A percentile compares a stretch with the other conserved stretches of the same genome.
These are phyloP conservation scores for Rhaphigaster nebulosa DNA, from an alignment of 2,888 invertebrate genomes.

Conservation along the genomic window DNA sequence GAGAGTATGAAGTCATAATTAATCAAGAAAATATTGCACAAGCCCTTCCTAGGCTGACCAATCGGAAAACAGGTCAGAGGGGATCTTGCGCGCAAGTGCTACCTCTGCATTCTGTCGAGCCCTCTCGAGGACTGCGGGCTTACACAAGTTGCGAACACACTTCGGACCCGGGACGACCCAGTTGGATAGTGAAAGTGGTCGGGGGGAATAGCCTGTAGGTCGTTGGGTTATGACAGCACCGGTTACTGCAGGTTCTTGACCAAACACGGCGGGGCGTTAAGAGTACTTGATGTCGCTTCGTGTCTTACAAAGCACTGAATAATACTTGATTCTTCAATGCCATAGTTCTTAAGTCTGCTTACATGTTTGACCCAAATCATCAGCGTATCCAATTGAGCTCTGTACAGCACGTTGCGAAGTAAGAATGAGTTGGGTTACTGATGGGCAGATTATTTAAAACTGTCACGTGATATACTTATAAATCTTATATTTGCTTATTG, in stretches of 20 bases:
- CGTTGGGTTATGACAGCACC: conserved; percentile 45
- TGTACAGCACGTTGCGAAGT: background rate
- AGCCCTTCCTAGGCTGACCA: background rate
- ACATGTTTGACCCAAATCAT: background rate
- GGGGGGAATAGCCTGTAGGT: conserved; percentile 44
- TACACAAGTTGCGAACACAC: background rate
- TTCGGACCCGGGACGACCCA: conserved; percentile 39
- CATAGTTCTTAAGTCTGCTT: background rate
- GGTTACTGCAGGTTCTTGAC: background rate
- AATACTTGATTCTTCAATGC: background rate
- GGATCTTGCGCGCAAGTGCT: background rate
- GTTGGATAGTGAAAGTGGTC: conserved; percentile 46
- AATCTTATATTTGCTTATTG: background rate
- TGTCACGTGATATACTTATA: background rate
- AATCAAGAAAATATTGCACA: conserved; percentile 25
- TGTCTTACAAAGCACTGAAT: background rate
- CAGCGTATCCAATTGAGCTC: background rate
- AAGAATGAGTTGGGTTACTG: background rate
- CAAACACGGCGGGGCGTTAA: background rate
- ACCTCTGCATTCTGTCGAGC: conserved; percentile 14
- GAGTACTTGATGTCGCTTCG: background rate
- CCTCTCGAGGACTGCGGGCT: conserved; percentile 1
- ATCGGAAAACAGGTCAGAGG: conserved; percentile 40
- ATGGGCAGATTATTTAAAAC: background rate
- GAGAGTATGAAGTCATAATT: conserved; percentile 33